Percentiles rank a stretch among this genome's conserved stretches.
Evolutionary conservation across 1,140 invertebrate genomes (phyloP).

Genomic region (Octopus sinensis): DNA sequence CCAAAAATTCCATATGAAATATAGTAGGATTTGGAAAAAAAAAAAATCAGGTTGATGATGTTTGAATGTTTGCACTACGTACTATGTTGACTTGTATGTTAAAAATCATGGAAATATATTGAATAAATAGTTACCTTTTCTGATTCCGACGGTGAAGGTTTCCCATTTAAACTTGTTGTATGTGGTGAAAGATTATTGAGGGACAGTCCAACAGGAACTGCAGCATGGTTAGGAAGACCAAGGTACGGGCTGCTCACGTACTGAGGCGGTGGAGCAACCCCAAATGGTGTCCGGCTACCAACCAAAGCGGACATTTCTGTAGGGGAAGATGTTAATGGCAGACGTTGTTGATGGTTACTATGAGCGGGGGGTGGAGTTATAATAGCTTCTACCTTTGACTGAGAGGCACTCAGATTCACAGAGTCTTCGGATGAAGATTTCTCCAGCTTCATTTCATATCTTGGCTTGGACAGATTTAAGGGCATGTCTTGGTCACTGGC

Average conservation of each 20-base stretch:
- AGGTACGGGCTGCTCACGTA: constrained; percentile 46
- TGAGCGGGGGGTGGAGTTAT: constrained; percentile 45
- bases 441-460: constrained; percentile 56
- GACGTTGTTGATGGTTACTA: constrained; percentile 35
- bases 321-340: constrained; percentile 19
- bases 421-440: constrained; percentile 22
- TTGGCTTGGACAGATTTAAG: constrained; percentile 84
- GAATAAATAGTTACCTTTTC: constrained; percentile 39
- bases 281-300: constrained; percentile 40
- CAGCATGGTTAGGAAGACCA: constrained; percentile 35
- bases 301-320: constrained; percentile 32
- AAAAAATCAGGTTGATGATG: too few species aligned
- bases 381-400: constrained; percentile 25
- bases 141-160: constrained; percentile 31
- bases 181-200: constrained; percentile 26
- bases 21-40: too few species aligned
- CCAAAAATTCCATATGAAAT: too few species aligned
- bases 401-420: neutral
- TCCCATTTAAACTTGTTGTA: constrained; percentile 36
- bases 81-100: too few species aligned
- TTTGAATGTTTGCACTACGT: too few species aligned
- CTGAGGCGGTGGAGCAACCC: constrained; percentile 33
- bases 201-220: constrained; percentile 37
- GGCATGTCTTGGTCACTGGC: constrained; percentile 69
- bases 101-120: neutral